These are phyloP conservation scores for Cepaea hortensis DNA, from an alignment of 2,888 invertebrate species.

Conservation along the genomic window DNA sequence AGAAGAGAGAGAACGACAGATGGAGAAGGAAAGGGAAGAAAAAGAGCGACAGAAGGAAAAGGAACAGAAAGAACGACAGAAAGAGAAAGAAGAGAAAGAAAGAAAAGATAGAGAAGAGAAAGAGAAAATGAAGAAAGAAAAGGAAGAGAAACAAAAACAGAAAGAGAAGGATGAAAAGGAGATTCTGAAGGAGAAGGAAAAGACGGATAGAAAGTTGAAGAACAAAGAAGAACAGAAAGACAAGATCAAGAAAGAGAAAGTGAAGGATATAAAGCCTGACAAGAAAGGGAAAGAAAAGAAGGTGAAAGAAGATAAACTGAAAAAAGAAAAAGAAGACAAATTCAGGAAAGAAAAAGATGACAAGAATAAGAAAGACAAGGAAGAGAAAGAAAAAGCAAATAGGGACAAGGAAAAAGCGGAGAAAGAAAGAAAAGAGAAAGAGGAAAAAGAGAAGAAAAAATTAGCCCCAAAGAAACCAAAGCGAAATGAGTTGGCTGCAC, in stretches of 20 bases:
- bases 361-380: constrained; percentile 52
- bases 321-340: constrained; percentile 26
- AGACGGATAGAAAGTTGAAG: constrained; percentile 28
- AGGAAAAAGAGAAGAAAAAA: constrained; percentile 53
- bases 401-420: constrained; percentile 49
- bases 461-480: constrained; percentile 51
- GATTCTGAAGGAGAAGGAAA: constrained; percentile 21
- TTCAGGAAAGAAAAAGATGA: constrained; percentile 48
- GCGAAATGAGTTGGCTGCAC: constrained; percentile 50
- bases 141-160: constrained; percentile 28
- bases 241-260: constrained; percentile 57
- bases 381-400: constrained; percentile 51
- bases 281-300: constrained; percentile 47
- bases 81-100: constrained; percentile 16
- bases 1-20: constrained; percentile 20
- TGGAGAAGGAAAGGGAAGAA: constrained; percentile 7
- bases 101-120: constrained; percentile 26
- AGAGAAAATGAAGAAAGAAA: constrained; percentile 10
- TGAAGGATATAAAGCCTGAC: constrained; percentile 51
- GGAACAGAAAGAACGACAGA: constrained; percentile 15
- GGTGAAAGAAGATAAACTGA: constrained; percentile 36
- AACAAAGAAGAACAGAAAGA: constrained; percentile 52
- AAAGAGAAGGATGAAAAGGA: constrained; percentile 35
- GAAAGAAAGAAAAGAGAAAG: constrained; percentile 56
- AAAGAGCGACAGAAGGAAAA: constrained; percentile 8